Conservation (phyloP, 37 sponge, comb jelly and placozoan species). For the Halisarca cf. caerulea region DNA sequence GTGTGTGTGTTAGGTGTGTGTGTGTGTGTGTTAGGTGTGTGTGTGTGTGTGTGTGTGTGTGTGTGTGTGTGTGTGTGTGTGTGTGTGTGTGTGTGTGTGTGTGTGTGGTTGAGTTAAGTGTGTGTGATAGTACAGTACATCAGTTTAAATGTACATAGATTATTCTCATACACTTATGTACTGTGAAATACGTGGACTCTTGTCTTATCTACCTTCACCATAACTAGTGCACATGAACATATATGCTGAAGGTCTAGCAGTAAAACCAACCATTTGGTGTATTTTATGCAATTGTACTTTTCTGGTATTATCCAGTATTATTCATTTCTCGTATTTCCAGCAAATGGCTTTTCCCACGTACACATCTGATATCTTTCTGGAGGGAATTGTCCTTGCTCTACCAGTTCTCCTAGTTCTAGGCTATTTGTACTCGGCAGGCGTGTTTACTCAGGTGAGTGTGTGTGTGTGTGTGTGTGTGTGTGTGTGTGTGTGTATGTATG, state of each 20-base stretch:
- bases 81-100: too few relatives aligned
- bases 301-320: not conserved
- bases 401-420: constrained; percentile 70
- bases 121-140: too few relatives aligned
- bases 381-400: constrained; percentile 34
- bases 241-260: not conserved
- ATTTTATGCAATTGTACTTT: too few relatives aligned
- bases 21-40: not conserved
- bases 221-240: not conserved
- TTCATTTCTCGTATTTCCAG: not conserved
- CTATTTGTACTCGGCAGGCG: constrained; percentile 64
- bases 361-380: constrained; percentile 60
- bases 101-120: too few relatives aligned
- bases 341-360: constrained; percentile 75
- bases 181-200: too few relatives aligned
- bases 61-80: too few relatives aligned
- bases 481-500: constrained; percentile 24
- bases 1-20: too few relatives aligned
- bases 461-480: not conserved
- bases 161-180: too few relatives aligned
- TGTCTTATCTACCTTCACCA: not conserved
- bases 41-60: not conserved
- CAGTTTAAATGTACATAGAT: too few relatives aligned
- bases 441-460: constrained; percentile 16
- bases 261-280: not conserved